These are phyloP conservation scores for Rhynchopsitta pachyrhyncha DNA, from an alignment of 2,113 vertebrate genomes.

Conservation along the genomic window DNA sequence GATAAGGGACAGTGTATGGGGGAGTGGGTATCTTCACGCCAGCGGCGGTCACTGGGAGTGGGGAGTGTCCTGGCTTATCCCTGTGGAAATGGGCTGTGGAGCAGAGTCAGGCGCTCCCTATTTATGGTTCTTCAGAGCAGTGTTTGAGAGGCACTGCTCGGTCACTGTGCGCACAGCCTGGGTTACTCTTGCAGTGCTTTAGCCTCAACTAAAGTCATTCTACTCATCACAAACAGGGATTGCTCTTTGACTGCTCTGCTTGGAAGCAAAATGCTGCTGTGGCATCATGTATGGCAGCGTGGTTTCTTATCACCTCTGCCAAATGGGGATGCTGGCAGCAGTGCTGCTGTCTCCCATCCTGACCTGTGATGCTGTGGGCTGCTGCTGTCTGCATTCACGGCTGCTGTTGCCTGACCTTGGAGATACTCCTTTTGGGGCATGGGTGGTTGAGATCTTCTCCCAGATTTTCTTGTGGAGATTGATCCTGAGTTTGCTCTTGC, in stretches of 20 bases:
- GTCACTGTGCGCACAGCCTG: accelerated
- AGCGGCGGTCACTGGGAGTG: accelerated
- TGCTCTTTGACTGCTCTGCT: neutral
- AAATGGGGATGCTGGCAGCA: neutral
- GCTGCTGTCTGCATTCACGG: neutral
- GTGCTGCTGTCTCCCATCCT: neutral
- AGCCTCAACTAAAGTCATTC: accelerated
- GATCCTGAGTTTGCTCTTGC: neutral
- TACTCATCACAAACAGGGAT: neutral
- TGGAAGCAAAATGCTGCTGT: neutral
- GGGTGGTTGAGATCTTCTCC: neutral
- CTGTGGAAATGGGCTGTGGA: neutral
- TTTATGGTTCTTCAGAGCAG: neutral
- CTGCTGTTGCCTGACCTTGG: neutral
- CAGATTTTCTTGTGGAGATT: neutral
- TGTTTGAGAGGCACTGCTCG: accelerated
- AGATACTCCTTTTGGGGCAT: neutral
- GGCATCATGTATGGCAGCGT: neutral
- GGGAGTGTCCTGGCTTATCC: neutral
- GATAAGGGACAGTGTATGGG: neutral
- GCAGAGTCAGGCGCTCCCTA: accelerated
- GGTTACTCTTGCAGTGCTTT: neutral
- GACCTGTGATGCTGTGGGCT: accelerated
- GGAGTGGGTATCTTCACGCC: neutral
- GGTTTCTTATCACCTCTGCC: neutral